Evolutionary conservation across 1,140 invertebrate species (phyloP), one percentile per base, ranked within the genome.

Genomic region (Drosophila kepulauana): DNA sequence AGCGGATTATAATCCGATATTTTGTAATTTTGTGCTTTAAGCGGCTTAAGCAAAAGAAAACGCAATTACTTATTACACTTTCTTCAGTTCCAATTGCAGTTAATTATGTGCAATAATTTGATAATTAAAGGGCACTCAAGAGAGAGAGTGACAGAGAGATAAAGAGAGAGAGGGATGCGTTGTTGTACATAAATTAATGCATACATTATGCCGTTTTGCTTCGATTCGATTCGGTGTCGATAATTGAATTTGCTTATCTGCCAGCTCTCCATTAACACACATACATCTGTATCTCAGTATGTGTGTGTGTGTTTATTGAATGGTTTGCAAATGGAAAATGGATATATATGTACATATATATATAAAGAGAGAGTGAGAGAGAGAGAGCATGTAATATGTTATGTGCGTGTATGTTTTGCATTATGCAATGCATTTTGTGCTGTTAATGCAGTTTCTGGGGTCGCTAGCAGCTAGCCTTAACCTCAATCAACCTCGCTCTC

Each of bases 181-280:
- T 25, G 20, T 25, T 25, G 20, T 25, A 25, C 48, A 52, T 56
- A 46, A 74, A 68, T 68, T 54, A 61, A 68, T 74, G 66, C 61
- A 68, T 61, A 52, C 16, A 11, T 68, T 68, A 25, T 35, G 45
- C 48, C 35, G 20, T 54, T 41, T 62, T 46, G 41, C 41, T 15
- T 25, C 20, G 20, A 25, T 25, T 25, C 15, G 38, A 59, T 72
- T 30, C 52, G 28, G 25, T 41, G 66, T 45, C 28, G 71, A 74
- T 74, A 74, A 74, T 74, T 74, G 71, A 68, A 74, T 74, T 74
- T 68, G 64, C 46, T 52, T 67, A 73, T 67, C 48, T 65, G 48
- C 33, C 71, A 65, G 69, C 62, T 68, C 62, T 68, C 46, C 38
- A 68, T 68, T 45, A 74, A 52, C 64, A 61, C 35, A 15, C 30